phyloP scores from a whole-genome alignment of 2,797 vertebrate genomes.

The Acestrorhynchus altus region DNA sequence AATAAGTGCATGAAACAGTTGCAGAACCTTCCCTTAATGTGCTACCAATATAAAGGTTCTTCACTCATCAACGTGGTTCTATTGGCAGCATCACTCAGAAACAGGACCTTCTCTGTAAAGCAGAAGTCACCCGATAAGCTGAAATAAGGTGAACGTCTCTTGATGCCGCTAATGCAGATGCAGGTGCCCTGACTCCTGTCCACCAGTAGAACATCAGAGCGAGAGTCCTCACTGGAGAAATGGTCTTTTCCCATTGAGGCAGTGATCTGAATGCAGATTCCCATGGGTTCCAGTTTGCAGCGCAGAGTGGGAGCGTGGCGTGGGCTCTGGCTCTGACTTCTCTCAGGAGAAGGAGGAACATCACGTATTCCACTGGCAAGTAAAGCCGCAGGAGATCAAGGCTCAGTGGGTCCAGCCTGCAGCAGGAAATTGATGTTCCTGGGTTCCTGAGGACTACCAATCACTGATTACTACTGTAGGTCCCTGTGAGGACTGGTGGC shows the following conservation, averaged over 20 bases:
- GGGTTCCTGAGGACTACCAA: neutral
- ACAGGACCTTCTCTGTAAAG: no score
- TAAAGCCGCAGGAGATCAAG: neutral
- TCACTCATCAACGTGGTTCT: no score
- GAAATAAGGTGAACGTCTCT: no score
- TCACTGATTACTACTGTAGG: conserved; percentile 4
- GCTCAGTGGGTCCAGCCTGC: neutral
- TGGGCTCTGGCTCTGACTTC: neutral
- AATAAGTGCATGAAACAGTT: no score
- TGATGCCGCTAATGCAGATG: no score
- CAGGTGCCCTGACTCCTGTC: no score
- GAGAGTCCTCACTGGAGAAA: neutral
- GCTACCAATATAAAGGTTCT: no score
- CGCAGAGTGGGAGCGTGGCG: neutral
- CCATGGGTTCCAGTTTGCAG: neutral
- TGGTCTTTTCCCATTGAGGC: neutral
- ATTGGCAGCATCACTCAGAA: no score
- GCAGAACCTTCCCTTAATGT: no score
- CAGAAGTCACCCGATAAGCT: no score
- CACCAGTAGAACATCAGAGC: no score
- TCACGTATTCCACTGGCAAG: neutral
- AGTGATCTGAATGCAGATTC: neutral
- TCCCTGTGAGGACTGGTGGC: neutral
- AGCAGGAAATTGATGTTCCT: neutral
- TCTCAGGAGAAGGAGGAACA: neutral